Evolutionary conservation across 2,888 invertebrate genomes (phyloP), one percentile per base, ranked within the genome.

Genomic region (Ennomos erosarius): DNA sequence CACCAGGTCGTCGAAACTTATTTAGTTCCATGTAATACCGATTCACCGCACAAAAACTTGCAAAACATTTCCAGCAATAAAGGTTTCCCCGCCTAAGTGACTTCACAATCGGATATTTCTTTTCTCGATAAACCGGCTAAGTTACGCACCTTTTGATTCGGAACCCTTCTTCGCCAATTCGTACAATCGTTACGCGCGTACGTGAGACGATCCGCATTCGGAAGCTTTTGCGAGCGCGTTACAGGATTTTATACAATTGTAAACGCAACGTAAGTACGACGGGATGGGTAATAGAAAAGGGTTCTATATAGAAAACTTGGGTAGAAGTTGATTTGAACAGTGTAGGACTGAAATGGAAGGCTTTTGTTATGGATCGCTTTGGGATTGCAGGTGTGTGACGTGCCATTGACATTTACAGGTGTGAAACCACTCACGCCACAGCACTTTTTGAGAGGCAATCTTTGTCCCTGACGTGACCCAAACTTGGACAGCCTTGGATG

Each of bases 171-270:
- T 33, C 50, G 57, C 61, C 66, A 55, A 57, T 65, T 63, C 64
- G 58, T 50, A 60, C 55, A 66, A 64, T 63, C 64, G 51, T 68
- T 63, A 59, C 68, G 51, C 39, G 11, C 34, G 63, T 62, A 68
- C 69, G 68, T 69, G 69, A 68, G 55, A 51, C 60, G 60, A 49
- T 60, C 59, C 50, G 38, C 40, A 40, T 35, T 11, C 47, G 43
- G 34, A 45, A 42, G 36, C 52, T 36, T 61, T 53, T 12, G 43
- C 38, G 45, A 64, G 42, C 49, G 43, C 56, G 64, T 65, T 64
- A 66, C 59, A 50, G 59, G 59, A 53, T 60, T 59, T 64, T 57
- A 57, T 57, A 65, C 65, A 65, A 65, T 67, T 65, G 65, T 55
- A 56, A 64, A 56, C 39, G 61, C 43, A 54, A 66, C 63, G 63